These are phyloP conservation scores for Sebastes baramenuke DNA, from an alignment of 2,797 vertebrate genomes.

Conservation along the genomic window DNA sequence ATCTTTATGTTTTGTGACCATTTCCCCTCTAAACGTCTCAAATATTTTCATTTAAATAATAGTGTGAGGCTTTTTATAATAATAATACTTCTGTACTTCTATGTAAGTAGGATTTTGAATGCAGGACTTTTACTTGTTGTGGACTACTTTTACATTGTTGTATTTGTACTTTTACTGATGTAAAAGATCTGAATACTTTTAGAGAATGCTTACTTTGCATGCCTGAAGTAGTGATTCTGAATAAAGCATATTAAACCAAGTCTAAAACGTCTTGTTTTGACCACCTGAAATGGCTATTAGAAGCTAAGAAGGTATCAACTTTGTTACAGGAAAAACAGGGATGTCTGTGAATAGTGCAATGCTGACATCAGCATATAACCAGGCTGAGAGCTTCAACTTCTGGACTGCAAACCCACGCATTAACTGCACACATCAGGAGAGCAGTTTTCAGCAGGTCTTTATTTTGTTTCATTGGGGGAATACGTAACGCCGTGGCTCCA, in stretches of 20 bases:
- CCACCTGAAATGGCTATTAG: neutral
- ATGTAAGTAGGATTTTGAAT: no score
- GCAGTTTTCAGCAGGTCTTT: slow-evolving; percentile 32
- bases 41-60: no score
- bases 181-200: no score
- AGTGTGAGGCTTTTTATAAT: no score
- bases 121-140: no score
- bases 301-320: neutral
- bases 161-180: no score
- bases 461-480: slow-evolving; percentile 36
- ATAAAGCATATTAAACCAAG: neutral
- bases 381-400: neutral
- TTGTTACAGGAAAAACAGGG: slow-evolving; percentile 16
- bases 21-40: no score
- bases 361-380: slow-evolving; percentile 30
- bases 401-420: slow-evolving; percentile 3
- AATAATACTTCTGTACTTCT: no score
- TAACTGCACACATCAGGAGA: slow-evolving; percentile 9
- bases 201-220: neutral
- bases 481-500: slow-evolving; percentile 45
- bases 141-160: no score
- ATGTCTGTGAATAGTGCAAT: slow-evolving; percentile 11
- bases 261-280: neutral
- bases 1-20: no score
- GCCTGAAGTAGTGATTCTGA: neutral